Base-by-base conservation (phyloP, 1,140 invertebrate species). In the Neodiprion fabricii region DNA sequence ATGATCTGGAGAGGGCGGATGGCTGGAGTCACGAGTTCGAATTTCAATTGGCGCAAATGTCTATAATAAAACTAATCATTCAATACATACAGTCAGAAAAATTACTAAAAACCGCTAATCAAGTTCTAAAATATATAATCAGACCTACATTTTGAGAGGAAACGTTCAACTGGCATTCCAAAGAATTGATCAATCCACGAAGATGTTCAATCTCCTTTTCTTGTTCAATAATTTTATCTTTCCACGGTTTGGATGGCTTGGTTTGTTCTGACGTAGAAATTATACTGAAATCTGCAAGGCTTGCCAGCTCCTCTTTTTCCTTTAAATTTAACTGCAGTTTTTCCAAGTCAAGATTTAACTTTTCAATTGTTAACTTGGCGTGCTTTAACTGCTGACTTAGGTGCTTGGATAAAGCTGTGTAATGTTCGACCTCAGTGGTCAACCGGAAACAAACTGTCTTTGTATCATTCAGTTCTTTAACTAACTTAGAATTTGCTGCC, bases 201-300 rank as follows among this genome's bases (percentile, higher is more conserved):
- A 48, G 40, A 12, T 72, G 0, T 72, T 48, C 12, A 21, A 21
- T 21, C 47, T 50, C 14, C 47, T 61, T 61, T 65, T 74, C 68
- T 80, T 85, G 81, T 76, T 88, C 87, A 48, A 80, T 82, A 17
- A 77, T 87, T 49, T 88, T 82, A 1, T 84, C 81, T 28, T 86
- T 83, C 67, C 84, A 86, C 10, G 88, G 75, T 61, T 82, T 83
- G 14, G 78, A 79, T 48, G 11, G 11, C 53, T 61, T 61, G 11
- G 53, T n/a, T n/a, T n/a, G 11, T 61, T n/a, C n/a, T 12, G 53
- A 61, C 11, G 1, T 12, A 61, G 53, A 61, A 61, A 61, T 3
- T n/a, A 61, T 11, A 61, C 53, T 61, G 53, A 61, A 61, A n/a
- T 61, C 53, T n/a, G 53, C 53, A n/a, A 61, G 53, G 53, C 53